These are phyloP conservation scores for Meloidogyne chitwoodi DNA, from an alignment of 1,140 invertebrate genomes.

Conservation along the genomic window DNA sequence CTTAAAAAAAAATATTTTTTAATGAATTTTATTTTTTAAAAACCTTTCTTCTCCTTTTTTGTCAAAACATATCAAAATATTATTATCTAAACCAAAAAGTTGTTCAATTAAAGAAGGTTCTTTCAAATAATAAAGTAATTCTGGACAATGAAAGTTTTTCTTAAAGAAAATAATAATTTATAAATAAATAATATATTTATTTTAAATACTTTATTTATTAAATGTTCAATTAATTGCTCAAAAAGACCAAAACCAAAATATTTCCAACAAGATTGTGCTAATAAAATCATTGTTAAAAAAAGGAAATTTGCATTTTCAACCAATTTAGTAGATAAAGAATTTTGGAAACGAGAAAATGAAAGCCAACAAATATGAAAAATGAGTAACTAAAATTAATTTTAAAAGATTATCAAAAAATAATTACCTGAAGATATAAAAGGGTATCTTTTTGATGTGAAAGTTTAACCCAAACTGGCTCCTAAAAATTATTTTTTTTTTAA, in stretches of 20 bases:
- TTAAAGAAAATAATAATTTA: background rate
- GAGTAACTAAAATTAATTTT: background rate
- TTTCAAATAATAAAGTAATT: background rate
- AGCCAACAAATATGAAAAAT: slow-evolving; percentile 19
- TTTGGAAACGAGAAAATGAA: background rate
- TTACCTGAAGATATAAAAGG: background rate
- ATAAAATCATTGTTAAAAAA: slow-evolving; percentile 10
- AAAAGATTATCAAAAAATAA: background rate
- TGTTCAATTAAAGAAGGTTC: slow-evolving; percentile 8
- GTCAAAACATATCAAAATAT: background rate
- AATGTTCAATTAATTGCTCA: slow-evolving; percentile 14
- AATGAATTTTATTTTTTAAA: too few species aligned
- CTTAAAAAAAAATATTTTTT: too few species aligned
- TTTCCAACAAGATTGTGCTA: slow-evolving; percentile 13
- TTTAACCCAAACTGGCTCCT: background rate
- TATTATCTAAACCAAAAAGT: slow-evolving; percentile 5
- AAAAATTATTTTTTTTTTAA: background rate
- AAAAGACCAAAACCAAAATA: slow-evolving; percentile 17
- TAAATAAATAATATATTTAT: background rate
- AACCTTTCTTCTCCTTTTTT: background rate
- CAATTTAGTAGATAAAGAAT: background rate
- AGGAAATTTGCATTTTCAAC: background rate
- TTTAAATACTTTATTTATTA: background rate
- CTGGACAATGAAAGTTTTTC: slow-evolving; percentile 7
- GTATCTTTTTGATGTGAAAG: background rate